Base-by-base conservation (phyloP, 2,797 vertebrate genomes). In the Galagoides demidoff region DNA sequence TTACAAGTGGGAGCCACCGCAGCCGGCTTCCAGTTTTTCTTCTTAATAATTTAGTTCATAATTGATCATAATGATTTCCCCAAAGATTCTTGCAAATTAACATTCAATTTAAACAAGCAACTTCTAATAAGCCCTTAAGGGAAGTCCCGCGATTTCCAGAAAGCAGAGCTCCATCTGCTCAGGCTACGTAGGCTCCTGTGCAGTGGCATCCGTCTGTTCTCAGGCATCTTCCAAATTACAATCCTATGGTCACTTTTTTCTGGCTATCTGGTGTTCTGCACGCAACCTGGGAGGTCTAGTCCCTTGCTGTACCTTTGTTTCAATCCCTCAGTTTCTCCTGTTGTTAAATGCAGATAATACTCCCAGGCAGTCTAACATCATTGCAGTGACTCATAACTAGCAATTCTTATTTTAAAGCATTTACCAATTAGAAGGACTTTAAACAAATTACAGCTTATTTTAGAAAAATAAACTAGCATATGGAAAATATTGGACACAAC, bases 371-470 rank as follows among this genome's bases (percentile, higher is more conserved):
- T 82, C 13, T 78, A 63, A 83, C 22, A 83, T 94, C 37, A 76
- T 29, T 71, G 37, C 29, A 59, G 70, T 71, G 76, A 94, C 34
- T 85, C 74, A 74, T 64, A 70, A 88, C 57, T 77, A 81, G 37
- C 20, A 63, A 89, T 81, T 90, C 45, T 88, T 74, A 52, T 73
- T 94, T 95, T 84, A 97, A 97, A 93, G 70, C 13, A 86, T 74
- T 91, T 89, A 88, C 52, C 25, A 94, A 71, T 92, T 93, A 74
- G 20, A 84, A 81, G n/a, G 59, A 88, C 5, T 92, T 94, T 90
- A 85, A 61, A 79, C 23, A 92, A 95, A 85, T 82, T 43, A 94
- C 22, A 87, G 71, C 25, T 91, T 94, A 84, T 95, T 89, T 96
- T 92, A 87, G 34, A 89, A 73, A 86, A 96, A 73, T 61, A 83